These are phyloP conservation scores for Gryllus longicercus DNA, from an alignment of 2,888 invertebrate species.

Conservation along the genomic window DNA sequence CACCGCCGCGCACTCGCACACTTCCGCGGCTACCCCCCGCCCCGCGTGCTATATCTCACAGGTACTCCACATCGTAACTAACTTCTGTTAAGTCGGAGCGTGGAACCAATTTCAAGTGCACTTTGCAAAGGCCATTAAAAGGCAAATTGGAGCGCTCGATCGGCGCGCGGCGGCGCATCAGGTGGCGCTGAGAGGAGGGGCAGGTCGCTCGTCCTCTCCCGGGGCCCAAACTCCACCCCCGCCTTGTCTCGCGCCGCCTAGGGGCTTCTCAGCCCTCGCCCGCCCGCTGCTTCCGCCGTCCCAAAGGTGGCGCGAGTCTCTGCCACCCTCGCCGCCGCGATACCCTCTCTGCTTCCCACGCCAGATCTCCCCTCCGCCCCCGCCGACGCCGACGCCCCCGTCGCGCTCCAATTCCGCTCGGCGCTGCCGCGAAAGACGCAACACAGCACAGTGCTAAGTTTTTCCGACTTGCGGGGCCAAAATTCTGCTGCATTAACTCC, in stretches of 20 bases:
- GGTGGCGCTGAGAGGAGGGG: conserved; percentile 1
- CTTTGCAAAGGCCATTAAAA: conserved; percentile 17
- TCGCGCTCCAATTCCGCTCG: not conserved
- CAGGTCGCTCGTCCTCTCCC: not conserved
- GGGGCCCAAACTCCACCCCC: not conserved
- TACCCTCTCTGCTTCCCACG: too few species aligned
- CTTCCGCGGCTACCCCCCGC: not conserved
- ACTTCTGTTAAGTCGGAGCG: conserved; percentile 17
- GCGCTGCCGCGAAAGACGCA: too few species aligned
- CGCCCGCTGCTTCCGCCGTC: too few species aligned
- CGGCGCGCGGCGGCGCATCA: conserved; percentile 17
- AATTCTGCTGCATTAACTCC: too few species aligned
- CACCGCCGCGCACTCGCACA: not conserved
- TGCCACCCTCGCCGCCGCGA: too few species aligned
- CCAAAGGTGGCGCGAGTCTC: too few species aligned
- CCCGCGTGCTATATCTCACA: conserved; percentile 8
- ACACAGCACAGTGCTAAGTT: too few species aligned
- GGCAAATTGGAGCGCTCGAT: conserved; percentile 17
- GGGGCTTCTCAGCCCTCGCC: not conserved
- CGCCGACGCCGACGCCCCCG: not conserved
- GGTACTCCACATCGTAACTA: conserved; percentile 8
- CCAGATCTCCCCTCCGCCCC: not conserved
- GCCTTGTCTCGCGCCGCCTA: not conserved
- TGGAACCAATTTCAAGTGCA: conserved; percentile 17
- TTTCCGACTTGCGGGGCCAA: too few species aligned